Base-by-base conservation (phyloP, 1,140 invertebrate genomes). In the Drosophila ananassae region DNA sequence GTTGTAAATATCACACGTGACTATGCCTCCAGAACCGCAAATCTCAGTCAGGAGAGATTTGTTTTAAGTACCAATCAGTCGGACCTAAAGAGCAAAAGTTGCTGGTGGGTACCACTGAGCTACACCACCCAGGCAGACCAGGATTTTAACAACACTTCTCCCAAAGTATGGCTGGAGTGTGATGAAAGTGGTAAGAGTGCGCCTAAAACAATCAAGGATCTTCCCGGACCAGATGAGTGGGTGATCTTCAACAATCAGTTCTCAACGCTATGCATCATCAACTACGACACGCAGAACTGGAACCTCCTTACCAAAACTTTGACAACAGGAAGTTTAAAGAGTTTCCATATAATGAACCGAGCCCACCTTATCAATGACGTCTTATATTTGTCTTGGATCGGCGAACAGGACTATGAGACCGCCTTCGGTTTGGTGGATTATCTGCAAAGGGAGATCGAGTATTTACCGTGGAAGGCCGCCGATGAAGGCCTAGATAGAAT, bases 331-430 rank as follows among this genome's bases (percentile, higher is more conserved):
- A 66, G 91, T 77, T 93, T 90, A 62, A 53, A 79, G 53, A 90
- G 92, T 7, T 95, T 98, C 24, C 94, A 95, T 13, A 85, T 92
- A 2, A 92, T 96, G 10, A 97, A 96, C 74, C 91, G 96, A 57
- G 96, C 96, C 0, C 96, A 98, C 89, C 91, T 98, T 1, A 92
- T 98, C 8, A 94, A 96, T 39, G 97, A 98, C 92, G 93, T 95
- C 2, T 93, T 97, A 69, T 94, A 94, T 63, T 93, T 98, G 9
- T 95, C 96, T 1, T 94, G 95, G 92, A 94, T 94, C 41, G 94
- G 94, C 4, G 85, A 94, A 2, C 66, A 97, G 0, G 89, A 94
- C 46, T 97, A 97, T 77, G 89, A 92, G 2, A 91, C 94, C 0
- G 93, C 95, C 3, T 92, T 97, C 9, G 92, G 93, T 8, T 25